Percentiles rank a stretch among this genome's conserved stretches.
These are phyloP conservation scores for Mesembrinibis cayennensis DNA, from an alignment of 2,113 vertebrate genomes.

Conservation along the genomic window DNA sequence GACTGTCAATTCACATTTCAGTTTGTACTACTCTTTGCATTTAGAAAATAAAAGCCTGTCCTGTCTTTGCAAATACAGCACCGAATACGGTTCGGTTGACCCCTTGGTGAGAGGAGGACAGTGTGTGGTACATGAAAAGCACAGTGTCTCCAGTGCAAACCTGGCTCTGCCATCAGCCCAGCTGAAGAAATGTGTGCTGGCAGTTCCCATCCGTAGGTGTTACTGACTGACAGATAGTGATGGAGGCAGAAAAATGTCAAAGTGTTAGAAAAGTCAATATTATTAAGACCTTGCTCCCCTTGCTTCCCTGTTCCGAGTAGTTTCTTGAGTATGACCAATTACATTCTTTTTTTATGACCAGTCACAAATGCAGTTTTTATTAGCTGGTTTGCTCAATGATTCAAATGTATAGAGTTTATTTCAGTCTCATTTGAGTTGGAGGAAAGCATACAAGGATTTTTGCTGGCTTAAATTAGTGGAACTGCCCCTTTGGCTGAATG, in stretches of 20 bases:
- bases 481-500: constrained; percentile 68
- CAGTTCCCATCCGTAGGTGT: constrained; percentile 30
- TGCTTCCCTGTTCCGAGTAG: constrained; percentile 35
- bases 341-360: constrained; percentile 75
- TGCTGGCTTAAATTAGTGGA: constrained; percentile 77
- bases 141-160: background rate
- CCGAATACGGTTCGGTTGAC: rapidly evolving
- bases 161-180: background rate
- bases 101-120: background rate
- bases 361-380: constrained; percentile 76
- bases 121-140: rapidly evolving
- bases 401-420: constrained; percentile 72
- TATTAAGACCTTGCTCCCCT: constrained; percentile 70
- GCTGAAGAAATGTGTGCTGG: constrained; percentile 19
- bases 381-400: constrained; percentile 72
- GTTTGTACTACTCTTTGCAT: background rate
- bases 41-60: background rate
- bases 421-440: constrained; percentile 67
- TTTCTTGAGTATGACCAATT: constrained; percentile 71
- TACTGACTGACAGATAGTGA: constrained; percentile 57
- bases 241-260: constrained; percentile 65
- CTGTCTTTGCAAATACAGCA: background rate
- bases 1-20: background rate
- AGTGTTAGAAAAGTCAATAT: constrained; percentile 77
- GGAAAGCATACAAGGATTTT: constrained; percentile 70